Evolutionary conservation across 2,113 vertebrate genomes (phyloP).

Genomic region (human (Homo sapiens)): GRCh38 chrX:29134501-29135000

Average conservation of each 20-base stretch:
- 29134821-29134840: not conserved
- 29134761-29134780: not conserved
- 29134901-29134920: not conserved
- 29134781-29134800: not conserved
- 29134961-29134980: not conserved
- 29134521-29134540: not conserved
- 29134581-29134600: not conserved
- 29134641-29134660: not conserved
- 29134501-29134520: not conserved
- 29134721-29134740: not conserved
- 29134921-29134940: not conserved
- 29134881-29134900: not conserved
- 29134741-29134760: not conserved
- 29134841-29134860: not conserved
- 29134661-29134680: not conserved
- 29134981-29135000: not conserved
- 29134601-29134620: not conserved
- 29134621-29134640: not conserved
- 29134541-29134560: not conserved
- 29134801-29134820: not conserved
- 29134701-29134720: not conserved
- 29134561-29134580: not conserved
- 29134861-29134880: not conserved
- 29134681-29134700: not conserved
- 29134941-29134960: not conserved